A percentile compares a stretch with the other conserved stretches of the same genome.
Evolutionary conservation across 2,888 invertebrate species (phyloP).

Genomic region (Marronus borbonicus): DNA sequence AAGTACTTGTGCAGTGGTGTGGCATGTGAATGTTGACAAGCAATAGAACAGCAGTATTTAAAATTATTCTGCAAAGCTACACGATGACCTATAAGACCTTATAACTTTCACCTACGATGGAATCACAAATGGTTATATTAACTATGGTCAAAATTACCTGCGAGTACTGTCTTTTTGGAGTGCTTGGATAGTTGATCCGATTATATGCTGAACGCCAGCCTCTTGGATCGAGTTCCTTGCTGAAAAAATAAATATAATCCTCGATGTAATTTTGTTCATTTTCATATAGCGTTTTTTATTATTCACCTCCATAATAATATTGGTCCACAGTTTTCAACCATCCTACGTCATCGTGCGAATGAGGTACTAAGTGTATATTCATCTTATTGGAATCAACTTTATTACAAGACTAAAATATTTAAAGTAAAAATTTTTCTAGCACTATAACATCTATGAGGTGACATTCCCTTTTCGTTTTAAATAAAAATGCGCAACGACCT

Average conservation of each 20-base stretch:
- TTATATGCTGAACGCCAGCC: conserved; percentile 91
- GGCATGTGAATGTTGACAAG: too few species aligned
- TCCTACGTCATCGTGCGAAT: conserved; percentile 90
- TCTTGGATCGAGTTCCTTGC: conserved; percentile 74
- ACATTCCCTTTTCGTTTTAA: too few species aligned
- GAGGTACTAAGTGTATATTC: conserved; percentile 86
- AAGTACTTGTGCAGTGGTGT: too few species aligned
- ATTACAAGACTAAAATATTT: conserved; percentile 53
- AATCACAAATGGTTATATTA: too few species aligned
- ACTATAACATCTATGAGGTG: background rate
- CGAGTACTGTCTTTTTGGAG: conserved; percentile 79
- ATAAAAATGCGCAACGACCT: too few species aligned
- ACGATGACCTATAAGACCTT: too few species aligned
- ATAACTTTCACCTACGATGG: too few species aligned
- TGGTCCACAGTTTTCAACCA: conserved; percentile 91
- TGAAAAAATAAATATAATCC: conserved; percentile 26
- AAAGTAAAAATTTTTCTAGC: background rate
- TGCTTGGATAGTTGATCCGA: conserved; percentile 86
- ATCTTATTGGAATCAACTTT: conserved; percentile 73
- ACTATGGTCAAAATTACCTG: conserved; percentile 69
- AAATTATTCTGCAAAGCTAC: too few species aligned
- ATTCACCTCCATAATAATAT: conserved; percentile 69
- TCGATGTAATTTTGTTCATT: background rate
- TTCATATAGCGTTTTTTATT: background rate
- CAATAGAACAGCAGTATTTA: too few species aligned